Percentiles rank a stretch among this genome's conserved stretches.
phyloP scores from a whole-genome alignment of 1,140 invertebrate genomes.

The Drosophila chauvacae region DNA sequence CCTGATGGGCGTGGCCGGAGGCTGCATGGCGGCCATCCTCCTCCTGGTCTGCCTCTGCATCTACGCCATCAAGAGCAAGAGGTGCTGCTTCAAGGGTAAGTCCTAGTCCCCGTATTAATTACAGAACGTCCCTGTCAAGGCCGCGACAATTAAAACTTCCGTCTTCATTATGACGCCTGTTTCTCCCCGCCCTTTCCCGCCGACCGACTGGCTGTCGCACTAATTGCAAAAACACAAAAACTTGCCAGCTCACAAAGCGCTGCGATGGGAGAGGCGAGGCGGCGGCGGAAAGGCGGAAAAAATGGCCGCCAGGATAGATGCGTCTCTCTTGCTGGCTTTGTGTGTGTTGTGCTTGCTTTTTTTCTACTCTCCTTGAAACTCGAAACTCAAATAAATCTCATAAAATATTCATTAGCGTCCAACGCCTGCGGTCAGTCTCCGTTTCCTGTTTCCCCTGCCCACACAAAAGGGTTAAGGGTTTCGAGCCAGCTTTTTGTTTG shows the following conservation, averaged over 20 bases:
- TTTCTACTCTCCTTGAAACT: constrained; percentile 60
- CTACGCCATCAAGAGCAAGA: constrained; percentile 87
- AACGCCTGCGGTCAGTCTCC: constrained; percentile 73
- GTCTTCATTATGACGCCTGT: constrained; percentile 64
- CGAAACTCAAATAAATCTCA: constrained; percentile 82
- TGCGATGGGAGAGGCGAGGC: constrained; percentile 35
- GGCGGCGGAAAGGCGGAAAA: constrained; percentile 25
- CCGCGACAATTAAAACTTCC: constrained; percentile 76
- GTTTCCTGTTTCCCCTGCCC: constrained; percentile 27
- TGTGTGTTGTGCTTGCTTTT: constrained; percentile 32
- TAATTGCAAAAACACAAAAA: constrained; percentile 80
- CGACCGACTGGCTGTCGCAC: constrained; percentile 56
- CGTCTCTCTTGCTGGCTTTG: constrained; percentile 38
- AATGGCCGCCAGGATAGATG: constrained; percentile 50
- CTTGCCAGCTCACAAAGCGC: constrained; percentile 56
- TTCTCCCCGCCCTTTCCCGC: not conserved
- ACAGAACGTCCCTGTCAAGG: constrained; percentile 59
- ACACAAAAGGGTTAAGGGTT: constrained; percentile 76
- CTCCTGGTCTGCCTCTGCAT: constrained; percentile 86
- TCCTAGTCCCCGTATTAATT: constrained; percentile 76
- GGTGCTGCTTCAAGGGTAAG: constrained; percentile 89
- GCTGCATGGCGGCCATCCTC: constrained; percentile 86
- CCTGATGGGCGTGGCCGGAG: constrained; percentile 87
- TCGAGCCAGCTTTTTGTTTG: constrained; percentile 47
- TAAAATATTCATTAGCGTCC: constrained; percentile 81